phyloP scores from a whole-genome alignment of 2,113 vertebrate genomes.

The Syrmaticus mikado region DNA sequence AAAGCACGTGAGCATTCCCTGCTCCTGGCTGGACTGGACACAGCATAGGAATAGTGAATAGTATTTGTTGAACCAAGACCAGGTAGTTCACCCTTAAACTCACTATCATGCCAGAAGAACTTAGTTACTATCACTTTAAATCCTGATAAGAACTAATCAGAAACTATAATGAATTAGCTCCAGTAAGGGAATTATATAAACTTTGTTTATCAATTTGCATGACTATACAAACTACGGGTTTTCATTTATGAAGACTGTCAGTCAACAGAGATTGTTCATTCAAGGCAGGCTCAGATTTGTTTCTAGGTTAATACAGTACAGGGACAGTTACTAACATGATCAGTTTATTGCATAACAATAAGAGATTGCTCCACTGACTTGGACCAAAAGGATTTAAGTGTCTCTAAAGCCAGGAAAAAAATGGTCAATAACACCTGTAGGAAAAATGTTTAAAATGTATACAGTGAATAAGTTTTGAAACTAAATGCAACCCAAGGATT shows the following conservation, averaged over 20 bases:
- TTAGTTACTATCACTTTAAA: neutral
- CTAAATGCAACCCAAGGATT: neutral
- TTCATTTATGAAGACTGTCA: neutral
- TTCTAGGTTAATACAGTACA: neutral
- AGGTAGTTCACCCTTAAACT: neutral
- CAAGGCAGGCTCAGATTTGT: neutral
- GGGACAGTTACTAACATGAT: neutral
- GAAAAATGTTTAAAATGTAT: neutral
- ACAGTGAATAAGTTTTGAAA: neutral
- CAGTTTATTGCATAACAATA: neutral
- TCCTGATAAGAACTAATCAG: neutral
- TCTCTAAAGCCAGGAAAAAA: neutral
- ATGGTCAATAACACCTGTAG: neutral
- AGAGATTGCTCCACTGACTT: neutral
- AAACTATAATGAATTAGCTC: neutral
- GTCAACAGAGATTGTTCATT: neutral
- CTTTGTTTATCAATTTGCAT: neutral
- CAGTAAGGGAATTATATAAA: neutral
- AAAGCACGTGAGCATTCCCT: neutral
- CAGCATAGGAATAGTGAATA: neutral
- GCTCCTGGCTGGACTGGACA: neutral
- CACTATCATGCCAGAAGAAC: neutral
- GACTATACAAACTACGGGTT: neutral
- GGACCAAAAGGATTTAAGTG: neutral
- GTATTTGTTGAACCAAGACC: neutral